Base-by-base conservation (phyloP, 2,113 vertebrate genomes). In the Tachysurus fulvidraco region DNA sequence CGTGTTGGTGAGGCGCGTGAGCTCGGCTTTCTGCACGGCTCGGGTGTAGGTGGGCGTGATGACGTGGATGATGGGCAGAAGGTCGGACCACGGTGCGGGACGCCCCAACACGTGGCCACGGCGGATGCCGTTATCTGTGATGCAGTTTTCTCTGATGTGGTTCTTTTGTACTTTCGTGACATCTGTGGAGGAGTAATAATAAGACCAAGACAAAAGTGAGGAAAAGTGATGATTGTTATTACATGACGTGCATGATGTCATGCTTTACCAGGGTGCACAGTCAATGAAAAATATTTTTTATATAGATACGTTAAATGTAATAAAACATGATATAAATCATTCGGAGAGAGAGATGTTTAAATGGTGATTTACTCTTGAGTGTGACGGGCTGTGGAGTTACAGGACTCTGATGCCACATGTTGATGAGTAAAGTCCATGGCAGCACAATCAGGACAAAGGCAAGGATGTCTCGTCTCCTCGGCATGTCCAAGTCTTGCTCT, bases 351-450 rank as follows among this genome's bases (percentile, higher is more conserved):
- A 44, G 6, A 55, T 28, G 10, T 30, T 54, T 44, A 23, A 67
- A 14, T 44, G 2, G 41, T 19, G 85, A n/a, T 95, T 96, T 94
- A 96, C 96, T 97, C 93, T 96, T 97, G 91, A 93, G 94, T 86
- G 95, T 62, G 1, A 96, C 87, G 3, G 96, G 95, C 92, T 97
- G 93, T 5, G 96, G 96, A 1, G 95, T 93, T 57, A 96, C 92
- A 89, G 95, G 93, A 92, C 94, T 96, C 93, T 97, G 96, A 93
- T 98, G 97, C 97, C 97, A 98, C 88, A 98, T 95, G 54, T 95
- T 97, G 96, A 99, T 96, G 87, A 99, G 97, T 67, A 99, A 96
- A 0, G 96, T 97, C 98, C 97, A 99, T 83, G 97, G 98, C 91
- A 99, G 95, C 92, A 97, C 96, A 71, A 98, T 99, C 94, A 99